Evolutionary conservation across 1,140 invertebrate genomes (phyloP), one percentile per base, ranked within the genome.

Genomic region (Hormaphis cornu): DNA sequence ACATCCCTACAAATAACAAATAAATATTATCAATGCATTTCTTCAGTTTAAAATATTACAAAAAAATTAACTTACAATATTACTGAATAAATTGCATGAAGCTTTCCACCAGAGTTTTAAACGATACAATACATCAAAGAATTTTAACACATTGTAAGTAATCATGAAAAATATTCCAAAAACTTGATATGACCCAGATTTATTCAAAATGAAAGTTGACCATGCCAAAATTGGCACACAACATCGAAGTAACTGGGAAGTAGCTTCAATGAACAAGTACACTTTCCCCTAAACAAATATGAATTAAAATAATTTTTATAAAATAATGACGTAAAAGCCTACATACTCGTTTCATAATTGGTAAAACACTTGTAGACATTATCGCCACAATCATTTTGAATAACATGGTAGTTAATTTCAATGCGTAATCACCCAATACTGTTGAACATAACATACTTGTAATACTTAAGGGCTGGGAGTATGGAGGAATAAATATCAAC

Each of bases 381-480:
- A 88, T 83, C 6, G 89, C 87, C 35, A 95, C 76, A 3, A 87
- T 18, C 33, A 89, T 82, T 80, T 96, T 96, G 6, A 89, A 74
- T 37, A 87, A 79, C 16, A 95, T 86, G 0, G 91, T 93, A 6
- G 88, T 81, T 40, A 93, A 84, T 80, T 93, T 94, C 1, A 93
- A 79, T 46, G 92, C 83, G 75, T 90, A 87, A 80, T 96, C 93
- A 37, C 88, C 91, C 3, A 94, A 82, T 3, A 84, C 83, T 0
- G 94, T 85, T n/a, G 88, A 84, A 87, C 92, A 95, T 18, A 95
- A 75, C 52, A 95, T 75, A 72, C 89, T 86, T 82, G 87, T 87
- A 9, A 92, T 81, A 69, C 84, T 84, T 1, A 84, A 82, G 58
- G 84, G 79, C 5, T 80, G n/a, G n/a, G n/a, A 79, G 66, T 84